These are phyloP conservation scores for Pristionchus japonicus DNA, from an alignment of 2,888 invertebrate species.

Conservation along the genomic window DNA sequence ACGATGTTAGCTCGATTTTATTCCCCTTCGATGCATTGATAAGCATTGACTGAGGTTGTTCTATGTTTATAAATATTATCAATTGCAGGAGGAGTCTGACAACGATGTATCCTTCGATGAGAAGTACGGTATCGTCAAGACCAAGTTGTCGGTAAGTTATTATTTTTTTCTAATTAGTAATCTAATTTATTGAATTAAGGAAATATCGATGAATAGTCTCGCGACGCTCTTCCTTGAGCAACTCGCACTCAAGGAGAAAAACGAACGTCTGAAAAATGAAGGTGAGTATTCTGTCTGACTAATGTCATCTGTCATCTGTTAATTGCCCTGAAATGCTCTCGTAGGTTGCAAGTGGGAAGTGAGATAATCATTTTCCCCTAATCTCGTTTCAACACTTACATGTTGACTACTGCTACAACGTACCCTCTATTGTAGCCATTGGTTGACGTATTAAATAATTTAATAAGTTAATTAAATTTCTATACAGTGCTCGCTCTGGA, in stretches of 20 bases:
- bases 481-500: neutral
- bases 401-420: too few species aligned
- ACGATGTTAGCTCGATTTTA: neutral
- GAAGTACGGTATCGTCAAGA: conserved; percentile 28
- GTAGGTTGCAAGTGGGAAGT: too few species aligned
- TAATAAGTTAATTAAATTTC: neutral
- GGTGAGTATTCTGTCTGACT: neutral
- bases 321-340: too few species aligned
- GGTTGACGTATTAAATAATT: neutral
- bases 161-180: too few species aligned
- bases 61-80: neutral
- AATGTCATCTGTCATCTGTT: neutral
- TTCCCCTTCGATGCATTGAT: too few species aligned
- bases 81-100: neutral
- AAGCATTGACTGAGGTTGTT: too few species aligned
- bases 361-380: too few species aligned
- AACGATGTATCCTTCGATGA: conserved; percentile 15
- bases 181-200: neutral
- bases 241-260: neutral
- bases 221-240: neutral
- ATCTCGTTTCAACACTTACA: too few species aligned
- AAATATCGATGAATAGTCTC: neutral
- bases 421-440: neutral
- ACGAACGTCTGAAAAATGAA: neutral
- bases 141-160: neutral